Evolutionary conservation across 2,113 vertebrate species (phyloP), one percentile per base, ranked within the genome.

Genomic region (Sigmodon hispidus): DNA sequence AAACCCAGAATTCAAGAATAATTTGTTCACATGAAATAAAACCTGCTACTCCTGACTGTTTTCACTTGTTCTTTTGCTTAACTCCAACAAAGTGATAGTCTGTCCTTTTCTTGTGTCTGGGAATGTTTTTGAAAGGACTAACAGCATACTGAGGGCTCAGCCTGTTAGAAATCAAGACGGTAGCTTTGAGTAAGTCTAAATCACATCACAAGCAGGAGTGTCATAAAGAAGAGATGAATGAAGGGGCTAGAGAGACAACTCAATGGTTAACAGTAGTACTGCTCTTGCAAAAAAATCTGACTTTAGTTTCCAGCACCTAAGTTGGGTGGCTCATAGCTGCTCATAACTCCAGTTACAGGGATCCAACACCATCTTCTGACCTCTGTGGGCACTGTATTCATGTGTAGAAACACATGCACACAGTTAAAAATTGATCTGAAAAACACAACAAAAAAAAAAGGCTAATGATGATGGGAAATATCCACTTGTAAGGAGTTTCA

Each of bases 21-120:
- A 97, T 95, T 94, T 89, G 43, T 95, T 94, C 88, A 79, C 87
- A 95, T 94, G 86, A 95, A 98, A 96, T 96, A 91, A 96, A 93
- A 85, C 73, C n/a, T 87, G 55, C 94, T 97, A 89, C 55, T 96
- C 93, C 94, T 84, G 91, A 95, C 93, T 79, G 75, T 36, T 81
- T 67, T 96, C 80, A 89, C 77, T 83, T 89, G 67, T 55, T 96
- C 80, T 10, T 0, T 84, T 87, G 89, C 92, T 97, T 95, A 96
- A 95, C 86, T 76, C 77, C 70, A 94, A 83, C 40, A 15, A 22
- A 88, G 92, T 80, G 85, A 96, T 96, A 87, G 94, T 91, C 93
- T 87, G 77, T 91, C 73, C 93, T 40, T 94, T 93, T 91, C 94
- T 92, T 81, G 45, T 94, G 94, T 94, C 83, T n/a, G 89, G 57